These are phyloP conservation scores for Kryptolebias ocellatus DNA, from an alignment of 2,797 vertebrate genomes.

Conservation along the genomic window DNA sequence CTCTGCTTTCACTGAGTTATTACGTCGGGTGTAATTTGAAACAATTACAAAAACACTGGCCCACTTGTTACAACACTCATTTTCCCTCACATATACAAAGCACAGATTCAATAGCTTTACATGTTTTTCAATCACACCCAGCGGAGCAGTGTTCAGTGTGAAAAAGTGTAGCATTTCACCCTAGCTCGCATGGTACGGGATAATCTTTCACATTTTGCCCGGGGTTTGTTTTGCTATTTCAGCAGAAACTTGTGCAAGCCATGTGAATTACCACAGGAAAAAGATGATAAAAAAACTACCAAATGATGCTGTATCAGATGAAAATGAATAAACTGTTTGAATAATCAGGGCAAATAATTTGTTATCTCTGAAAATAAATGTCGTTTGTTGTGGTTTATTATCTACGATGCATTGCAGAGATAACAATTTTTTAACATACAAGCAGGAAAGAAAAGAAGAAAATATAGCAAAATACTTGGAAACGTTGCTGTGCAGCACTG, in stretches of 20 bases:
- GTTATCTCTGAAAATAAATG: constrained; percentile 74
- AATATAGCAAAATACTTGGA: constrained; percentile 26
- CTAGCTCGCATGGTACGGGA: constrained; percentile 82
- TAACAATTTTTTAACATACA: constrained; percentile 66
- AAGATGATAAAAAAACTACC: constrained; percentile 69
- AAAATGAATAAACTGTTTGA: constrained; percentile 80
- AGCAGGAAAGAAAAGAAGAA: constrained; percentile 33
- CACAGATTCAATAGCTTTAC: constrained; percentile 85
- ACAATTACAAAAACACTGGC: constrained; percentile 85
- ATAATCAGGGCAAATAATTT: constrained; percentile 76
- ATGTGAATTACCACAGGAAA: constrained; percentile 82
- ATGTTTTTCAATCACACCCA: constrained; percentile 86
- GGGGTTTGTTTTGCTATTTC: constrained; percentile 88
- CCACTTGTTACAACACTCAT: constrained; percentile 85
- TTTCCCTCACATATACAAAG: constrained; percentile 82
- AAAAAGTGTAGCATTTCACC: constrained; percentile 85
- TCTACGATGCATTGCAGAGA: constrained; percentile 67
- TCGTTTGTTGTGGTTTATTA: constrained; percentile 61
- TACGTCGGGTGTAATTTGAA: constrained; percentile 83
- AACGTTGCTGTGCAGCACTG: constrained; percentile 32
- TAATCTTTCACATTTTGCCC: constrained; percentile 86
- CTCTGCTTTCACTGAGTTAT: constrained; percentile 79
- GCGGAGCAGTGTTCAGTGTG: constrained; percentile 83
- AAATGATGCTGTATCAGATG: constrained; percentile 78
- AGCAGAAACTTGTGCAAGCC: constrained; percentile 85